Percentiles rank a stretch among this genome's conserved stretches.
phyloP scores from a whole-genome alignment of 2,797 vertebrate species.

The Lerista edwardsae region DNA sequence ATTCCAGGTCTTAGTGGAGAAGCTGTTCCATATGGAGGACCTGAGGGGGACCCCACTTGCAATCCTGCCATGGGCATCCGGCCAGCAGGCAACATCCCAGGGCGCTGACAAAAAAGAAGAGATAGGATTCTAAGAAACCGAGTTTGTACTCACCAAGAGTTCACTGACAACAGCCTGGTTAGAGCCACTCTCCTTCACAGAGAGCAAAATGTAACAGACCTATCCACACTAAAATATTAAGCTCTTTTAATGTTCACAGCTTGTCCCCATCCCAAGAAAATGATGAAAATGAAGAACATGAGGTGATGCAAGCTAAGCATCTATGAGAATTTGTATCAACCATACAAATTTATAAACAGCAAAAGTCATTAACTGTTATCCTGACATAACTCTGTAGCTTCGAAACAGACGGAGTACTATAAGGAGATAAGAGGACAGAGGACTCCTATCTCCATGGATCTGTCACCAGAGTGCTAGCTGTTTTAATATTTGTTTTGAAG shows the following conservation, averaged over 20 bases:
- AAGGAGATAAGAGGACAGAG: background rate
- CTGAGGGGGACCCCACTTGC: constrained; percentile 88
- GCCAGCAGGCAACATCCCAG: constrained; percentile 84
- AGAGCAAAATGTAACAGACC: background rate
- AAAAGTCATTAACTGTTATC: background rate
- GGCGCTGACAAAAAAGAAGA: constrained; percentile 77
- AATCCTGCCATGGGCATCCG: constrained; percentile 84
- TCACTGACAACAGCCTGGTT: background rate
- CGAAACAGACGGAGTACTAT: background rate
- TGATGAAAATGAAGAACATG: background rate
- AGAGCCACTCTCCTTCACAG: background rate
- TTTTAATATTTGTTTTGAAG: background rate
- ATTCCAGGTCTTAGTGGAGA: constrained; percentile 88
- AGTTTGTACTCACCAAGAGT: background rate
- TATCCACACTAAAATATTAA: background rate
- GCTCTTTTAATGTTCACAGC: background rate
- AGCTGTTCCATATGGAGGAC: constrained; percentile 85
- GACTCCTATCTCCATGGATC: background rate
- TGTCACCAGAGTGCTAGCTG: background rate
- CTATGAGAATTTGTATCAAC: background rate
- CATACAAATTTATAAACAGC: background rate
- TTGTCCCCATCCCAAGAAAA: background rate
- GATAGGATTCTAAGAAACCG: background rate
- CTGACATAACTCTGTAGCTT: background rate
- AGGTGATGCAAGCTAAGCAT: background rate